phyloP scores from a whole-genome alignment of 1,140 invertebrate genomes.

The Aphis craccivora region DNA sequence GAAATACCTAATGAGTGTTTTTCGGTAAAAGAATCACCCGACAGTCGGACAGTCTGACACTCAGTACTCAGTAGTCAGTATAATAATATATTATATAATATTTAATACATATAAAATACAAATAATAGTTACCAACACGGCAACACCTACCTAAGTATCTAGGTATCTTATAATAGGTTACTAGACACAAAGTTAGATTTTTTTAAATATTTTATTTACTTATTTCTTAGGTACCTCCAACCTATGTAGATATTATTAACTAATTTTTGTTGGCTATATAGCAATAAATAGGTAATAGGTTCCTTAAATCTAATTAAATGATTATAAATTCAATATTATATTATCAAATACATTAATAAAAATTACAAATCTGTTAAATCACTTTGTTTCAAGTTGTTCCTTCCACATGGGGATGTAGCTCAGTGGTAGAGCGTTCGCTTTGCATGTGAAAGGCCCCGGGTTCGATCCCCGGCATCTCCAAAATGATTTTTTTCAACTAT shows the following conservation, averaged over 20 bases:
- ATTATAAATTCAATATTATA: background rate
- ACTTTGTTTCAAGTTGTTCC: rapidly evolving
- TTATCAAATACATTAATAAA: background rate
- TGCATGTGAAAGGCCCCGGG: conserved; percentile 91
- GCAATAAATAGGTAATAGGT: no score
- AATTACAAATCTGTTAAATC: background rate
- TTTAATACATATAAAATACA: background rate
- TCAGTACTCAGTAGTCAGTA: no score
- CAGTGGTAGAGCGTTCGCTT: conserved; percentile 92
- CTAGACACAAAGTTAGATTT: background rate
- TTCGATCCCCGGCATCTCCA: conserved; percentile 85
- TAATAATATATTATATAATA: no score
- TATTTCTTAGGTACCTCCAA: no score
- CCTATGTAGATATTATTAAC: no score
- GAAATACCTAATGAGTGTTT: no score
- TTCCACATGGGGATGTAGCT: conserved; percentile 72
- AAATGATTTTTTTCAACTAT: conserved; percentile 55
- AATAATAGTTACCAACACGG: background rate
- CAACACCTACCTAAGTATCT: background rate
- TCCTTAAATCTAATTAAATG: background rate
- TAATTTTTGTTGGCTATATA: no score
- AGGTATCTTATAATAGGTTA: background rate
- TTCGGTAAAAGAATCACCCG: no score
- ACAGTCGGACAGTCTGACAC: no score
- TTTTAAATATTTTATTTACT: background rate